Percentiles rank a stretch among this genome's conserved stretches.
These are phyloP conservation scores for Vanessa cardui DNA, from an alignment of 2,888 invertebrate genomes.

Conservation along the genomic window DNA sequence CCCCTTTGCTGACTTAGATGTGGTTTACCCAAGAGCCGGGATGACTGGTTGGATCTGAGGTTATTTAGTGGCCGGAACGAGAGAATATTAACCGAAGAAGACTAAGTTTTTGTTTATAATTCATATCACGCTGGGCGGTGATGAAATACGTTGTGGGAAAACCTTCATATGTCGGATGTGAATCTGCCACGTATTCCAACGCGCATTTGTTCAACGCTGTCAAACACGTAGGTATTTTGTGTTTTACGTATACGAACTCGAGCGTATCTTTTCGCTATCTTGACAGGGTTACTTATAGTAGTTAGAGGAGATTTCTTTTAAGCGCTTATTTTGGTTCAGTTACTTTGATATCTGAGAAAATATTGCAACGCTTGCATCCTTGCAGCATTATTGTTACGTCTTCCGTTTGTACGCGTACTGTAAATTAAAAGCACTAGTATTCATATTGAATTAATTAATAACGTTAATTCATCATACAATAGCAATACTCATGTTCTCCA, in stretches of 20 bases:
- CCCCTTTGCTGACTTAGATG: too few relatives aligned
- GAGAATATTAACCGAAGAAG: too few relatives aligned
- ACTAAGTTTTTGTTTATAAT: too few relatives aligned
- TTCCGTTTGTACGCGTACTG: not conserved
- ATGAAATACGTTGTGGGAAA: too few relatives aligned
- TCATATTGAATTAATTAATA: not conserved
- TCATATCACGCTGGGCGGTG: too few relatives aligned
- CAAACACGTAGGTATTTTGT: not conserved
- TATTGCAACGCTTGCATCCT: conserved; percentile 27
- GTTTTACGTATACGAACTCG: conserved; percentile 5
- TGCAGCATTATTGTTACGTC: not conserved
- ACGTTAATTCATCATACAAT: not conserved
- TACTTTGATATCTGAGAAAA: conserved; percentile 21
- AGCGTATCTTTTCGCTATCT: conserved; percentile 2
- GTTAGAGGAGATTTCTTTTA: conserved; percentile 16
- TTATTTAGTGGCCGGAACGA: too few relatives aligned
- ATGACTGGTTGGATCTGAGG: too few relatives aligned
- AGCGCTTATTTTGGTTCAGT: not conserved
- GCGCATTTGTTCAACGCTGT: not conserved
- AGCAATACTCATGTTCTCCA: too few relatives aligned
- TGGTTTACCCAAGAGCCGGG: too few relatives aligned
- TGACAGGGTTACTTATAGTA: conserved; percentile 15
- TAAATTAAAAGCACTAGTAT: not conserved
- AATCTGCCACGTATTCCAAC: not conserved
- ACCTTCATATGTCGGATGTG: not conserved